These are phyloP conservation scores for Piscicola geometra DNA, from an alignment of 2,888 invertebrate genomes.

Conservation along the genomic window DNA sequence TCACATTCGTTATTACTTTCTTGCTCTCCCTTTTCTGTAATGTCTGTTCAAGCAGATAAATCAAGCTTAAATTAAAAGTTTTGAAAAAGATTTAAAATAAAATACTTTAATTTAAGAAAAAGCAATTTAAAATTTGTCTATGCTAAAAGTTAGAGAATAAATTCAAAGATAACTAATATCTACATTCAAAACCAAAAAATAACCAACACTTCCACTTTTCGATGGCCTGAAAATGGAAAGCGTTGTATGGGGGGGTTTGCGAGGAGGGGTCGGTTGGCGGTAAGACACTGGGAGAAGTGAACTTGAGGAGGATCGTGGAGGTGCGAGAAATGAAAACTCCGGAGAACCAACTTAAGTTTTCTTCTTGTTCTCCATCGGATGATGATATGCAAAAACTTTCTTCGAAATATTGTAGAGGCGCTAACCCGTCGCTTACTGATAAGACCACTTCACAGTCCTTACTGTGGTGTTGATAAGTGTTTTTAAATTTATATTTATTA, in stretches of 20 bases:
- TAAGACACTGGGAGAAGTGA: neutral
- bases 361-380: too few species aligned
- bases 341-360: neutral
- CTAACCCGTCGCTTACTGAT: neutral
- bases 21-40: neutral
- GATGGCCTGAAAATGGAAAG: slow-evolving; percentile 21
- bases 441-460: neutral
- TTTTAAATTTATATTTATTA: too few species aligned
- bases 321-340: neutral
- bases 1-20: neutral
- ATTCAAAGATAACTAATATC: too few species aligned
- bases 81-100: neutral
- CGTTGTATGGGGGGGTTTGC: neutral
- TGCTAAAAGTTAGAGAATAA: too few species aligned
- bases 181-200: neutral
- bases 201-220: slow-evolving; percentile 29
- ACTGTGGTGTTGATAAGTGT: too few species aligned
- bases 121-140: too few species aligned
- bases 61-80: neutral
- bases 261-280: too few species aligned
- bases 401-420: neutral
- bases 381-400: neutral
- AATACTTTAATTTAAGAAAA: too few species aligned
- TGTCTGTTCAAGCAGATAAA: neutral
- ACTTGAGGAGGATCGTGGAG: neutral